phyloP scores from a whole-genome alignment of 2,113 vertebrate species.

The Sminthopsis crassicaudata region DNA sequence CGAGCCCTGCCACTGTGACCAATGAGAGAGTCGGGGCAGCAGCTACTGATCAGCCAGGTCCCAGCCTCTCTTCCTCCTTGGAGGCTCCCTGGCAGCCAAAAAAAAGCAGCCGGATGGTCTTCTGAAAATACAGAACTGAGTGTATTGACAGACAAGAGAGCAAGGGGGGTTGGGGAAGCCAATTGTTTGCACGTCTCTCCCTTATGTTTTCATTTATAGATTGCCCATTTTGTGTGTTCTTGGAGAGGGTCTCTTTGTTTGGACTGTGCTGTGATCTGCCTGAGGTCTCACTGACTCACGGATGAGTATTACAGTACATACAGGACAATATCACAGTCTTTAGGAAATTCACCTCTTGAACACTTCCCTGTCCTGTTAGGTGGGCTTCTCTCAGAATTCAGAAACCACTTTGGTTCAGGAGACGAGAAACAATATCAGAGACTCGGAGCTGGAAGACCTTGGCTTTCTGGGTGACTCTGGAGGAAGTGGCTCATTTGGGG shows the following conservation, averaged over 20 bases:
- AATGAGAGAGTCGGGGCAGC: background rate
- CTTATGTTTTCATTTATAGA: background rate
- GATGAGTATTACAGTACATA: background rate
- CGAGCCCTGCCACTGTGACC: background rate
- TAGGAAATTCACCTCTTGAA: background rate
- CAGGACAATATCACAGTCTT: background rate
- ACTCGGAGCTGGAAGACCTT: background rate
- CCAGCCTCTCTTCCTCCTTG: background rate
- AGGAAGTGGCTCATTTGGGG: background rate
- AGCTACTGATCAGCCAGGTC: background rate
- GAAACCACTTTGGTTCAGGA: background rate
- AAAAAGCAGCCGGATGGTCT: background rate
- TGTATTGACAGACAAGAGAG: background rate
- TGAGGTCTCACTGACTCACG: accelerated
- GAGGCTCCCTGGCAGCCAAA: background rate
- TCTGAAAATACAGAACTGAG: too few relatives aligned
- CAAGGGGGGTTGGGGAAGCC: background rate
- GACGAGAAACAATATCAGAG: background rate
- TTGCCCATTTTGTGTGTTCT: background rate
- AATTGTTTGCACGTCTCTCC: background rate
- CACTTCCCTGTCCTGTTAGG: background rate
- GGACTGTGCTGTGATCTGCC: background rate
- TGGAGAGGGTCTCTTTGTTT: background rate
- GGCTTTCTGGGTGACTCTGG: background rate
- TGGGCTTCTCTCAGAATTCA: background rate